Evolutionary conservation across 2,797 vertebrate genomes (phyloP).

Genomic region (Tadarida brasiliensis): DNA sequence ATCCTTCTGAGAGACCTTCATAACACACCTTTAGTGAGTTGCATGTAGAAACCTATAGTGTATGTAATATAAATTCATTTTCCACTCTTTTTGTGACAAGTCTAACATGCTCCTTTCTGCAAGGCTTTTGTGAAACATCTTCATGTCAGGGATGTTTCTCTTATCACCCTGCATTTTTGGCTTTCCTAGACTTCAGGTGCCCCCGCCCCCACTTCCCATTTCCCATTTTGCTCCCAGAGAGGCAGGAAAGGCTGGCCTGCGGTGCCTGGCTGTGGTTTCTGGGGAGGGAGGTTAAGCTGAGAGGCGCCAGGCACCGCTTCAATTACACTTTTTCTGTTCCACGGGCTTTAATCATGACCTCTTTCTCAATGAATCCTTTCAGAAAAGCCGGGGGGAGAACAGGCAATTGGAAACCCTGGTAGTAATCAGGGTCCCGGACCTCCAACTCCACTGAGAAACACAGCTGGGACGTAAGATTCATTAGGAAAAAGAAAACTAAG

Average conservation of each 20-base stretch:
- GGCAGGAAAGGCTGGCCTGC: constrained; percentile 39
- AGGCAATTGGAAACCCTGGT: constrained; percentile 84
- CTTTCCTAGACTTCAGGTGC: neutral
- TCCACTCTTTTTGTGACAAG: neutral
- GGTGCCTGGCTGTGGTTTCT: constrained; percentile 64
- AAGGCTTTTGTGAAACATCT: constrained; percentile 35
- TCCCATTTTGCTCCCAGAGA: neutral
- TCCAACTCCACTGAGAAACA: constrained; percentile 78
- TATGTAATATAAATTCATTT: neutral
- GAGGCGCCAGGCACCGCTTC: constrained; percentile 79
- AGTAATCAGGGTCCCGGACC: constrained; percentile 81
- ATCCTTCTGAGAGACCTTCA: neutral
- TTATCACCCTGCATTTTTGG: neutral
- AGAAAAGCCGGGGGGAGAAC: constrained; percentile 69
- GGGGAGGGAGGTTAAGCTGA: constrained; percentile 65
- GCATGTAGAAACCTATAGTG: neutral
- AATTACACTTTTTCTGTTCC: constrained; percentile 82
- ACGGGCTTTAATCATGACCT: constrained; percentile 86
- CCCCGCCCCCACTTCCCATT: neutral
- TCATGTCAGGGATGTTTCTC: neutral
- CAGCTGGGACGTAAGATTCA: constrained; percentile 68
- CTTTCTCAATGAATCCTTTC: constrained; percentile 83
- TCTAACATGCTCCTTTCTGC: neutral
- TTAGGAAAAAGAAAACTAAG: constrained; percentile 76
- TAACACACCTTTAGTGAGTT: neutral